These are phyloP conservation scores for Panagrolaimus sp. DNA, from an alignment of 1,140 invertebrate species.

Conservation along the genomic window DNA sequence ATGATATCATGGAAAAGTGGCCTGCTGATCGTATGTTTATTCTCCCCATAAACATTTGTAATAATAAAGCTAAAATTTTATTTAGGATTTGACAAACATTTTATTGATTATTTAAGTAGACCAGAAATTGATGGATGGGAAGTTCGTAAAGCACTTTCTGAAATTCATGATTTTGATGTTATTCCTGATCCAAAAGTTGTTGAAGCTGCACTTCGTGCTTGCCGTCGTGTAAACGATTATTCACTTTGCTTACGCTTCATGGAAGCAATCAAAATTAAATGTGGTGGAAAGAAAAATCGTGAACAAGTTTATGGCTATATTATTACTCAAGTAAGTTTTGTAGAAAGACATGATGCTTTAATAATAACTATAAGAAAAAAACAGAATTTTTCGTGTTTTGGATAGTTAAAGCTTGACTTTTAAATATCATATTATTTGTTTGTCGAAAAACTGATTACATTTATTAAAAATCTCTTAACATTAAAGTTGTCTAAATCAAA, in stretches of 20 bases:
- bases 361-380: no score
- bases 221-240: constrained; percentile 85
- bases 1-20: constrained; percentile 58
- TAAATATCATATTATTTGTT: no score
- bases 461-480: no score
- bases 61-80: constrained; percentile 17
- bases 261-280: constrained; percentile 82
- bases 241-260: constrained; percentile 82
- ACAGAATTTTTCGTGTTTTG: no score
- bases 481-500: no score
- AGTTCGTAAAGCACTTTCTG: constrained; percentile 65
- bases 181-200: constrained; percentile 91
- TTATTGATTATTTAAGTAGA: constrained; percentile 71
- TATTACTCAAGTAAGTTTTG: constrained; percentile 45
- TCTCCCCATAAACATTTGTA: not conserved
- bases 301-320: constrained; percentile 51
- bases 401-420: no score
- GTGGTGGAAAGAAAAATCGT: constrained; percentile 66
- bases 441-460: no score
- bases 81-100: constrained; percentile 46
- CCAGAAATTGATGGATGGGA: constrained; percentile 92
- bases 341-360: no score
- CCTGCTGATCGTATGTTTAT: constrained; percentile 50
- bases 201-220: constrained; percentile 81
- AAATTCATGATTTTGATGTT: constrained; percentile 64